Evolutionary conservation across 1,140 invertebrate species (phyloP).

Genomic region (Drosophila jambulina): DNA sequence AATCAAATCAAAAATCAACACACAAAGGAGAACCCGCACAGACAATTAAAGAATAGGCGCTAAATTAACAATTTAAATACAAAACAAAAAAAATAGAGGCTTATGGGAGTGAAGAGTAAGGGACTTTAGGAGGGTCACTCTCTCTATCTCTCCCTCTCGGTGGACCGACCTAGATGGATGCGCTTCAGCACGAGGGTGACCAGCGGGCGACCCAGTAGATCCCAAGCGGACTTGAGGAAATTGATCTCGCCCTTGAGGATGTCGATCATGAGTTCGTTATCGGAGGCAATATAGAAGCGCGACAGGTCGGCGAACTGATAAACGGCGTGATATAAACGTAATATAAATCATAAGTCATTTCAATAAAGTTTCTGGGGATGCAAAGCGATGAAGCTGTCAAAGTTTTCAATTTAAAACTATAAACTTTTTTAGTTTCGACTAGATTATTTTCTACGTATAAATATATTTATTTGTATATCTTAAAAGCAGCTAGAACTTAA

Average conservation of each 20-base stretch:
- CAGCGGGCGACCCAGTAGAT: slow-evolving; percentile 95
- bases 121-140: background rate
- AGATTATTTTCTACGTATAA: background rate
- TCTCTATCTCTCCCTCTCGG: background rate
- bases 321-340: slow-evolving; percentile 51
- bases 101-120: slow-evolving; percentile 22
- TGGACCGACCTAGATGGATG: slow-evolving; percentile 94
- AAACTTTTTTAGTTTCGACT: background rate
- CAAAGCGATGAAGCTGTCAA: slow-evolving; percentile 4
- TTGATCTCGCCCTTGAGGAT: slow-evolving; percentile 98
- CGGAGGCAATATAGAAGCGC: slow-evolving; percentile 98
- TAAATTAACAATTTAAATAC: slow-evolving; percentile 21
- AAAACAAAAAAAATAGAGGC: slow-evolving; percentile 19
- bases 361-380: slow-evolving; percentile 2
- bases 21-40: slow-evolving; percentile 29
- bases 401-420: background rate
- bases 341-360: slow-evolving; percentile 72
- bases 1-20: slow-evolving; percentile 34
- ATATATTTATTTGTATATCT: too few species aligned
- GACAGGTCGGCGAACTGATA: slow-evolving; percentile 97
- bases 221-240: slow-evolving; percentile 98
- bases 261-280: slow-evolving; percentile 98
- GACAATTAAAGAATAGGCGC: slow-evolving; percentile 30
- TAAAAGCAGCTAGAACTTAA: too few species aligned
- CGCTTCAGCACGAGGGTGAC: slow-evolving; percentile 95